Conservation (phyloP, 2,113 vertebrate species). For the Epinephelus cyanopodus region DNA sequence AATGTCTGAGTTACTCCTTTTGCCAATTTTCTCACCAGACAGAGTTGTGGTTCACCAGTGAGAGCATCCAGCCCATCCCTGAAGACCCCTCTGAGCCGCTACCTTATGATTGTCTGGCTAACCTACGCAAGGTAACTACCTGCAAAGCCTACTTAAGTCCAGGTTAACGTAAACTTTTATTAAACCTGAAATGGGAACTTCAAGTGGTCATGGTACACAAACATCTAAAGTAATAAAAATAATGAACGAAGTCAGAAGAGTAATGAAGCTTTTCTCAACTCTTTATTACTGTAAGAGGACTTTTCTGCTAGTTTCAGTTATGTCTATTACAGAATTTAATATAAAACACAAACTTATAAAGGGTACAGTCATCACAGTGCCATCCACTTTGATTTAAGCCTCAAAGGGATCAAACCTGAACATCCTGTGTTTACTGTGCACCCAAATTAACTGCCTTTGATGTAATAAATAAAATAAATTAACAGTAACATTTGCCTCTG, state of each 20-base stretch:
- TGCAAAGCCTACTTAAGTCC: background rate
- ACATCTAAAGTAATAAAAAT: background rate
- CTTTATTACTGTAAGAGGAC: background rate
- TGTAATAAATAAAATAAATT: background rate
- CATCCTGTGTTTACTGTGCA: background rate
- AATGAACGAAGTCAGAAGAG: background rate
- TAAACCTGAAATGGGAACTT: background rate
- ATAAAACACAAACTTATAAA: background rate
- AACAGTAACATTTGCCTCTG: background rate
- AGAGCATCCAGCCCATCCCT: slow-evolving; percentile 72
- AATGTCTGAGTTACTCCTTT: background rate
- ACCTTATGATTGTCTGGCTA: slow-evolving; percentile 82
- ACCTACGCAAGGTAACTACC: slow-evolving; percentile 86
- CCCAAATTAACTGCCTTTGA: background rate
- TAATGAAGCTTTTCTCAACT: background rate
- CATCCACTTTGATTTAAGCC: background rate
- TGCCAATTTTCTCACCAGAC: slow-evolving; percentile 74
- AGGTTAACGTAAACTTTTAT: background rate
- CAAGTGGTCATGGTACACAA: background rate
- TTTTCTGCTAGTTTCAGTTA: background rate
- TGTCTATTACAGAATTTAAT: background rate
- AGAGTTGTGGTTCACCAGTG: slow-evolving; percentile 90
- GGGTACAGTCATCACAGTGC: background rate
- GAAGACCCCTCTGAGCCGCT: slow-evolving; percentile 82
- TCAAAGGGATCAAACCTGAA: background rate